These are phyloP conservation scores for Orchesellides sinensis DNA, from an alignment of 2,888 invertebrate species.

Conservation along the genomic window DNA sequence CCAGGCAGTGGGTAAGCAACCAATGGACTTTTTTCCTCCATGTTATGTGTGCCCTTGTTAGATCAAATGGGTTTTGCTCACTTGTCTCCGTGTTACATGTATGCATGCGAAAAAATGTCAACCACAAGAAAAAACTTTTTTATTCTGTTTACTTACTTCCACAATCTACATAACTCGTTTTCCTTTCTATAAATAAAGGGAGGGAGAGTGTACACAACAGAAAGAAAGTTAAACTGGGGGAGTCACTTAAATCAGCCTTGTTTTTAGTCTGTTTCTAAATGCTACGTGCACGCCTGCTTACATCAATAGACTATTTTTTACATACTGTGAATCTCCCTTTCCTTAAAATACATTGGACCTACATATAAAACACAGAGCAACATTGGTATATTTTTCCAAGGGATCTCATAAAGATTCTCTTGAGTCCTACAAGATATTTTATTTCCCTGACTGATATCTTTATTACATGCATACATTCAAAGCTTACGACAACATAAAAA, in stretches of 20 bases:
- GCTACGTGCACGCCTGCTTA: not conserved
- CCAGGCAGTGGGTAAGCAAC: too few relatives aligned
- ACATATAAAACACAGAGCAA: not conserved
- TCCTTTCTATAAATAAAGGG: not conserved
- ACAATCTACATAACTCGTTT: too few relatives aligned
- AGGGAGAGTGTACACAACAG: not conserved
- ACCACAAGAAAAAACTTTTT: constrained; percentile 1
- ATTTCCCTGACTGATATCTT: constrained; percentile 20
- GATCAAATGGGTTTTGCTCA: too few relatives aligned
- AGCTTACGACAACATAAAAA: constrained; percentile 14
- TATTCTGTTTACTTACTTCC: not conserved
- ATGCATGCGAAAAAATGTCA: constrained; percentile 13
- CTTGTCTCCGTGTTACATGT: not conserved
- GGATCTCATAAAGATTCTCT: constrained; percentile 15
- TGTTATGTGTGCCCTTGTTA: too few relatives aligned
- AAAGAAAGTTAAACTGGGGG: not conserved
- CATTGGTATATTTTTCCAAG: constrained; percentile 3
- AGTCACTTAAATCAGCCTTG: constrained; percentile 11
- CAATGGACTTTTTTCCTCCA: too few relatives aligned
- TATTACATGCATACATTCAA: constrained; percentile 21
- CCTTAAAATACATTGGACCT: too few relatives aligned
- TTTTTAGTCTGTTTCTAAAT: not conserved
- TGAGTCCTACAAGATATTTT: constrained; percentile 25
- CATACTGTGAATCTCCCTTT: not conserved
- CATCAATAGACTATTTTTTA: too few relatives aligned